A percentile compares a stretch with the other conserved stretches of the same genome.
These are phyloP conservation scores for Erythrolamprus reginae DNA, from an alignment of 2,113 vertebrate species.

Conservation along the genomic window DNA sequence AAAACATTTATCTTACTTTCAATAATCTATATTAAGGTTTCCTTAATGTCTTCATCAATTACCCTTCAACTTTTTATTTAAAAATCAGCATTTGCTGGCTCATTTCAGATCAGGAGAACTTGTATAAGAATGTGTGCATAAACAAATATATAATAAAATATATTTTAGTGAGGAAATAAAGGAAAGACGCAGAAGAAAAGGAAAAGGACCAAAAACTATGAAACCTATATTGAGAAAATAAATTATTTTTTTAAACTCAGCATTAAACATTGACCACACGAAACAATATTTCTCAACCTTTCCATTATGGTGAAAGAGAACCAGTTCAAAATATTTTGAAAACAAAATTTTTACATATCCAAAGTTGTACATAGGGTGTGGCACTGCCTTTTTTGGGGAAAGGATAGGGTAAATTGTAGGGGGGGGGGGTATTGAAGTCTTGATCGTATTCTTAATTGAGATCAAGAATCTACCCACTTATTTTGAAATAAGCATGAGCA, in stretches of 20 bases:
- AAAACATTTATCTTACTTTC: constrained; percentile 45
- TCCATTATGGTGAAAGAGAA: background rate
- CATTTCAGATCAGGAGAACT: background rate
- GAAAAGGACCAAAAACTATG: background rate
- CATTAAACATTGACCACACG: background rate
- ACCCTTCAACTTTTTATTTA: background rate
- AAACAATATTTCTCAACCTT: background rate
- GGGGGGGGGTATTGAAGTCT: no score
- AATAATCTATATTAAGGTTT: constrained; percentile 7
- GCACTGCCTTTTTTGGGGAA: background rate
- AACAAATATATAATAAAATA: background rate
- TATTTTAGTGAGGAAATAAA: background rate
- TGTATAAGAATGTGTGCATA: background rate
- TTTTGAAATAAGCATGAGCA: background rate
- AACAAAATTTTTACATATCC: background rate
- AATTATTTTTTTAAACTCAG: background rate
- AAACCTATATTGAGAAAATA: background rate
- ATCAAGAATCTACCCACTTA: background rate
- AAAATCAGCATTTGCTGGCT: background rate
- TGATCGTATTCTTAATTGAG: background rate
- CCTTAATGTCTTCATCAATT: background rate
- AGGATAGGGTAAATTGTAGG: background rate
- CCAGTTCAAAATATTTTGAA: background rate
- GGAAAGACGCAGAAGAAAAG: background rate
- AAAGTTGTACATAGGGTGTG: background rate